Evolutionary conservation across 2,888 invertebrate genomes (phyloP), one percentile per base, ranked within the genome.

Genomic region (Eulithis prunata): DNA sequence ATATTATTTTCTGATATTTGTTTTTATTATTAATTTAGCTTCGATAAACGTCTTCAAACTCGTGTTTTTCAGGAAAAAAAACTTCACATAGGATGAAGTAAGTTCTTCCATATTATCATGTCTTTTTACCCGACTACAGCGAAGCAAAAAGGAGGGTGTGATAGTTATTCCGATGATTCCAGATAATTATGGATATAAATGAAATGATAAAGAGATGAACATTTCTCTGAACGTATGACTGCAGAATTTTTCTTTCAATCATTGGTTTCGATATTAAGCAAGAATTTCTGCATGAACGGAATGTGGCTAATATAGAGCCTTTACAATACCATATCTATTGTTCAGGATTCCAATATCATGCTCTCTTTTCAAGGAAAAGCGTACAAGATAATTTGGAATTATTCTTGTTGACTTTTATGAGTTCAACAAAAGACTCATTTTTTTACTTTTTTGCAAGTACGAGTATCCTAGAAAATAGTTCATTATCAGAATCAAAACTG

Each of bases 321-420:
- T 75, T 72, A 65, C 69, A 71, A 68, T 72, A 64, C 70, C 59
- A 65, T 69, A 69, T 64, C 70, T 63, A 72, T 73, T 75, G 73
- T 72, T 71, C 68, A 69, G 60, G 60, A 61, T 64, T 73, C 67
- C 70, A 71, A 72, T 74, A 68, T 69, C 66, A 58, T 70, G 68
- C 67, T 70, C 70, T 60, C 62, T 71, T 64, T 68, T 65, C 53
- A 45, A 59, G 52, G 45, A 58, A 58, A 58, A 51, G 13, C 14
- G 59, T 45, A 65, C 61, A 69, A 65, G 60, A 41, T 14, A 36
- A 67, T 63, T 57, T 60, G 43, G 52, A 60, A 63, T 62, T 68
- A 68, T 70, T 68, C 60, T 58, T 49, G 41, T 57, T 46, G 45
- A 43, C 56, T 62, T 54, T 54, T 58, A 43, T 62, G 49, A 66